phyloP scores from a whole-genome alignment of 2,888 invertebrate genomes.

The Sphaeridia pumilis region DNA sequence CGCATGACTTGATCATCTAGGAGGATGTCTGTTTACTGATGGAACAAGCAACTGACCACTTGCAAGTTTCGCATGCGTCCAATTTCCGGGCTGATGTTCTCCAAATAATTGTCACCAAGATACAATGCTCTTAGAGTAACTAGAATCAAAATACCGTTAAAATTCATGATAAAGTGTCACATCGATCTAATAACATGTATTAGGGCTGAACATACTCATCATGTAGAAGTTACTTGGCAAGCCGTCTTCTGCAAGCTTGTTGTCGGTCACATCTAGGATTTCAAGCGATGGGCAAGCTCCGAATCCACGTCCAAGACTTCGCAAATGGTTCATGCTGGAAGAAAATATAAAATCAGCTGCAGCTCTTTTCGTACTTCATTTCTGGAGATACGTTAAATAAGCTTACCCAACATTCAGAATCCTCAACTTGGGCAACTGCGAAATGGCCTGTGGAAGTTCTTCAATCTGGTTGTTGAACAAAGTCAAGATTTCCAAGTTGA shows the following conservation, averaged over 20 bases:
- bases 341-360: slow-evolving; percentile 4
- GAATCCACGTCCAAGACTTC: slow-evolving; percentile 84
- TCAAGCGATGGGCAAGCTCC: slow-evolving; percentile 94
- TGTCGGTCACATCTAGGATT: slow-evolving; percentile 94
- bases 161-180: too few relatives aligned
- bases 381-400: not conserved
- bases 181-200: not conserved
- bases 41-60: slow-evolving; percentile 52
- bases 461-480: slow-evolving; percentile 90
- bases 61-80: slow-evolving; percentile 84
- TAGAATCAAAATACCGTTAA: slow-evolving; percentile 39
- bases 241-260: slow-evolving; percentile 85
- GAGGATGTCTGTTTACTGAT: not conserved
- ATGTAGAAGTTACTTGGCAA: slow-evolving; percentile 97
- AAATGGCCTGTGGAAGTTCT: slow-evolving; percentile 85
- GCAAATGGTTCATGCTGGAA: slow-evolving; percentile 72
- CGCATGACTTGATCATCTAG: not conserved
- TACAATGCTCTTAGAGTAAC: slow-evolving; percentile 91
- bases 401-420: slow-evolving; percentile 62
- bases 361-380: too few relatives aligned
- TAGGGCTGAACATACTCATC: slow-evolving; percentile 59
- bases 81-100: slow-evolving; percentile 77
- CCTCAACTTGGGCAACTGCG: slow-evolving; percentile 85
- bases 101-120: slow-evolving; percentile 97
- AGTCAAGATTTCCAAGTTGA: slow-evolving; percentile 77